A percentile compares a stretch with the other conserved stretches of the same genome.
Evolutionary conservation across 1,140 invertebrate genomes (phyloP).

Genomic region (Eumaeus atala): DNA sequence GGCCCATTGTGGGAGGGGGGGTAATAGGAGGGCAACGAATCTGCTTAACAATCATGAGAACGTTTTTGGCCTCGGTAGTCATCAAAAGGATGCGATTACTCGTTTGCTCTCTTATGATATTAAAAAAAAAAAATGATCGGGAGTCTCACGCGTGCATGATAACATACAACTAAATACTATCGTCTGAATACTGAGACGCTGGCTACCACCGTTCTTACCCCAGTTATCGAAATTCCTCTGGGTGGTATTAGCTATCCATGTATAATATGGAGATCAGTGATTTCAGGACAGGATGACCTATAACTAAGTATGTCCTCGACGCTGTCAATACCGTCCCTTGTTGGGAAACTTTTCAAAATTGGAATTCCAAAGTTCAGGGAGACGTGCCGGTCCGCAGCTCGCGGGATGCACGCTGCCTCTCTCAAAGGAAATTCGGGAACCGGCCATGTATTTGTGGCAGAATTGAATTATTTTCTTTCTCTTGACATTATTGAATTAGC

Average conservation of each 20-base stretch:
- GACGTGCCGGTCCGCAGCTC: constrained; percentile 58
- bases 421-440: constrained; percentile 68
- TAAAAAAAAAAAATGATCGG: too few species aligned
- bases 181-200: too few species aligned
- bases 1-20: too few species aligned
- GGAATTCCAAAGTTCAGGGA: constrained; percentile 67
- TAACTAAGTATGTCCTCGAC: constrained; percentile 44
- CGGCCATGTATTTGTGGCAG: constrained; percentile 54
- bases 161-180: too few species aligned
- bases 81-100: too few species aligned
- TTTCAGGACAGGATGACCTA: constrained; percentile 31
- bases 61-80: too few species aligned
- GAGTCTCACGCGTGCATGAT: too few species aligned
- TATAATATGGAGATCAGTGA: not conserved
- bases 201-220: too few species aligned
- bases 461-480: constrained; percentile 57
- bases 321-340: constrained; percentile 64
- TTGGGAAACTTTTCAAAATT: constrained; percentile 72
- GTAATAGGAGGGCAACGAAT: too few species aligned
- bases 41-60: too few species aligned
- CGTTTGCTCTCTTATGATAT: too few species aligned
- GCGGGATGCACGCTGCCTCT: constrained; percentile 53
- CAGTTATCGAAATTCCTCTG: too few species aligned
- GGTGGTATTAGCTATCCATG: not conserved
- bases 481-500: constrained; percentile 36